Conservation (phyloP, 2,888 invertebrate species). For the Leptinotarsa tumamoca region DNA sequence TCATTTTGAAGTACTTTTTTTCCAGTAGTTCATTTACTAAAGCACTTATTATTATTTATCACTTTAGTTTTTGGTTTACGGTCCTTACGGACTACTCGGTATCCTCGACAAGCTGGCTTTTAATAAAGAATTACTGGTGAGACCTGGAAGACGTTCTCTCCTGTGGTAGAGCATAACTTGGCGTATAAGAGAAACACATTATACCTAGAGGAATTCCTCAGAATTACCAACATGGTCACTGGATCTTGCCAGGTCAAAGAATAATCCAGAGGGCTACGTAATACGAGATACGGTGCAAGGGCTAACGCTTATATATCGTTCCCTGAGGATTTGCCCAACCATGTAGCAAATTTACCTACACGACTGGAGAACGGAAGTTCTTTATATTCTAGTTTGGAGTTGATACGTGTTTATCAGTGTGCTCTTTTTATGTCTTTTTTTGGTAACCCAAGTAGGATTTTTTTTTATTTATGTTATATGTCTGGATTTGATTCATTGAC, state of each 20-base stretch:
- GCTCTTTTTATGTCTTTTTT: no score
- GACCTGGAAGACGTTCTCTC: constrained; percentile 51
- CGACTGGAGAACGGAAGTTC: neutral
- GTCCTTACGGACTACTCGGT: constrained; percentile 25
- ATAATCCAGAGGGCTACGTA: constrained; percentile 61
- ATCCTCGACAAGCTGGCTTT: constrained; percentile 36
- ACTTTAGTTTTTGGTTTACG: constrained; percentile 29
- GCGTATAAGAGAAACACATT: constrained; percentile 64
- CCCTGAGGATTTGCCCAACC: constrained; percentile 44
- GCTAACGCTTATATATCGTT: constrained; percentile 58
- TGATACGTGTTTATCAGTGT: no score
- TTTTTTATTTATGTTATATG: no score
- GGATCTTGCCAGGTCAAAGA: constrained; percentile 64
- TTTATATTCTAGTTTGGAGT: neutral
- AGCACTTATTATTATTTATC: constrained; percentile 39
- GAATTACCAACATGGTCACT: constrained; percentile 60
- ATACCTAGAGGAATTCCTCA: constrained; percentile 63
- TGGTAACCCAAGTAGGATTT: no score
- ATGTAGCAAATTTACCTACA: constrained; percentile 43
- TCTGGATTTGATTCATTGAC: no score
- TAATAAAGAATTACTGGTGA: constrained; percentile 45
- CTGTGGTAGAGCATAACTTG: constrained; percentile 57
- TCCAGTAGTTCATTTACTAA: constrained; percentile 15
- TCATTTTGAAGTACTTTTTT: neutral
- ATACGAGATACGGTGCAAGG: constrained; percentile 56